Evolutionary conservation across 2,888 invertebrate genomes (phyloP).

Genomic region (Eilema sororculum): DNA sequence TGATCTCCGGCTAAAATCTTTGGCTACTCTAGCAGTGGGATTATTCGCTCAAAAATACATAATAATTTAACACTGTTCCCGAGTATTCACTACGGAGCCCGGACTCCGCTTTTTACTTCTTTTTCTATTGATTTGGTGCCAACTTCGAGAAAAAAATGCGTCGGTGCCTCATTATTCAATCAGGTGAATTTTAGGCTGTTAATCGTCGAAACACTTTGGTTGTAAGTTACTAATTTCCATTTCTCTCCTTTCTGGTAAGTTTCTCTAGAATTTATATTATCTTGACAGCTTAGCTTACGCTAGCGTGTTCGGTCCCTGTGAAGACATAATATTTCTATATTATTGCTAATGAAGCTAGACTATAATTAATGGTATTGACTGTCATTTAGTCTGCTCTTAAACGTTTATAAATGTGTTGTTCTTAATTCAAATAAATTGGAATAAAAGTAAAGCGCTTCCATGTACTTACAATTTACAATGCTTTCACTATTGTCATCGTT

Average conservation of each 20-base stretch:
- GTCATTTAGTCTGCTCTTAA: neutral
- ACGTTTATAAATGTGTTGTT: neutral
- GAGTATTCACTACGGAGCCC: too few species aligned
- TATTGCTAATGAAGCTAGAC: slow-evolving; percentile 5
- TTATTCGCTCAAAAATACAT: too few species aligned
- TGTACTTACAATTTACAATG: neutral
- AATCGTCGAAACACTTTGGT: too few species aligned
- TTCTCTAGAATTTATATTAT: neutral
- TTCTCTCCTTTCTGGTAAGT: neutral
- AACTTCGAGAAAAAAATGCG: too few species aligned
- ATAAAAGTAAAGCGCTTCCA: neutral
- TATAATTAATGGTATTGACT: neutral
- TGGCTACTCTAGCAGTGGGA: too few species aligned
- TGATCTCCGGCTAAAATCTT: too few species aligned
- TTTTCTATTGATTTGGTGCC: too few species aligned
- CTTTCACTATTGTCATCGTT: neutral
- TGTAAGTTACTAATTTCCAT: too few species aligned
- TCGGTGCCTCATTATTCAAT: too few species aligned
- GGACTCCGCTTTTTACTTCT: too few species aligned
- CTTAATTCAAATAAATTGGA: neutral
- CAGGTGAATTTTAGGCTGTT: too few species aligned
- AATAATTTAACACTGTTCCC: too few species aligned
- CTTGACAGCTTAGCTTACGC: neutral
- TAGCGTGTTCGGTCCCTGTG: neutral
- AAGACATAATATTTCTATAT: neutral